phyloP scores from a whole-genome alignment of 2,888 invertebrate species.

The Oithona nana region DNA sequence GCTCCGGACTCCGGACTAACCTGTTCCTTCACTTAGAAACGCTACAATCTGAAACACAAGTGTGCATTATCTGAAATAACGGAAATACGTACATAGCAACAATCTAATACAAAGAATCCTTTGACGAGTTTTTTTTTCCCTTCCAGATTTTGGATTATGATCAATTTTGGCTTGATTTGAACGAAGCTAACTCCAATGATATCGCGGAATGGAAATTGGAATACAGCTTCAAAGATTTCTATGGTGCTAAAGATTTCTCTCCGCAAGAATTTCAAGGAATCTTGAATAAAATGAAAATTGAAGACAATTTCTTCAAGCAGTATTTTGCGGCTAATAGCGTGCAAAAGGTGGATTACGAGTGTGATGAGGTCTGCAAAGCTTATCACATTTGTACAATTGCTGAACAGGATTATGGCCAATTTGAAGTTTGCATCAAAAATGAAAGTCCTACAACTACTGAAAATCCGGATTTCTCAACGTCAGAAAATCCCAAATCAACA shows the following conservation, averaged over 20 bases:
- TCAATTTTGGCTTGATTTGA: neutral
- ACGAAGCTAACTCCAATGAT: neutral
- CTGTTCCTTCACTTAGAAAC: too few relatives aligned
- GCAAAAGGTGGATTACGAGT: neutral
- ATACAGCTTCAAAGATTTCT: neutral
- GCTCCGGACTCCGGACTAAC: too few relatives aligned
- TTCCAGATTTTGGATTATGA: neutral
- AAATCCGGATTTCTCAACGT: too few relatives aligned
- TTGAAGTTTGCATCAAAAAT: neutral
- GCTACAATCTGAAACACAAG: too few relatives aligned
- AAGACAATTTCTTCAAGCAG: neutral
- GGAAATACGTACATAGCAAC: too few relatives aligned
- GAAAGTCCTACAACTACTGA: too few relatives aligned
- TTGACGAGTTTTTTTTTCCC: neutral
- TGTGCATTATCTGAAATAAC: too few relatives aligned
- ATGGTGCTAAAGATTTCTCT: neutral
- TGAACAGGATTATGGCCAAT: slow-evolving; percentile 1
- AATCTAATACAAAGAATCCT: neutral
- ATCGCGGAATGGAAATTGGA: neutral
- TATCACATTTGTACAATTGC: neutral
- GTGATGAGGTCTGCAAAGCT: neutral
- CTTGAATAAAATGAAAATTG: neutral
- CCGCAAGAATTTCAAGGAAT: neutral
- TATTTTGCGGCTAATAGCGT: neutral
- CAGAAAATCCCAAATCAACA: too few relatives aligned